Percentiles rank a stretch among this genome's conserved stretches.
These are phyloP conservation scores for Galendromus occidentalis DNA, from an alignment of 1,140 invertebrate genomes.

Conservation along the genomic window DNA sequence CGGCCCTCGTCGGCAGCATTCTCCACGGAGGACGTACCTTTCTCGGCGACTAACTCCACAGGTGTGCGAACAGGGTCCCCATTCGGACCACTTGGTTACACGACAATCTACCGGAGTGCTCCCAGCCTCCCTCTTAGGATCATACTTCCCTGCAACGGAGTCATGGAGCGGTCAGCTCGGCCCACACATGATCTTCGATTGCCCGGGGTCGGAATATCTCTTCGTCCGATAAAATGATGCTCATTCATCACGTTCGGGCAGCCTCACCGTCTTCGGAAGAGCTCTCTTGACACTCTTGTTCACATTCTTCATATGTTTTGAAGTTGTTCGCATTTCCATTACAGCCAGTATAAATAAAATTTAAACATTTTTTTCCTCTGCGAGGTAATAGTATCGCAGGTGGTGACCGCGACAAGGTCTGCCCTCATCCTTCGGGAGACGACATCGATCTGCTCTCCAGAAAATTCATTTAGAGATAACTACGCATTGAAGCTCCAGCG, in stretches of 20 bases:
- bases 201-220: not conserved
- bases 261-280: not conserved
- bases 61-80: not conserved
- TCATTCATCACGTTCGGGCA: not conserved
- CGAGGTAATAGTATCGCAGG: constrained; percentile 59
- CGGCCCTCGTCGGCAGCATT: too few species aligned
- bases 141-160: not conserved
- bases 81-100: not conserved
- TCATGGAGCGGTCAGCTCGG: not conserved
- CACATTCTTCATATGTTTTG: constrained; percentile 50
- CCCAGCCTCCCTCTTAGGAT: not conserved
- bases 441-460: constrained; percentile 56
- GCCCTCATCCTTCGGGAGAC: constrained; percentile 45
- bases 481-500: too few species aligned
- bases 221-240: not conserved
- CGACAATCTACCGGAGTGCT: not conserved
- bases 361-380: constrained; percentile 20
- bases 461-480: too few species aligned
- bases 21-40: too few species aligned
- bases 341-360: not conserved
- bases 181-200: not conserved
- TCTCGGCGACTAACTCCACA: constrained; percentile 6
- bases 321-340: constrained; percentile 70
- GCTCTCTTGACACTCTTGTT: constrained; percentile 38
- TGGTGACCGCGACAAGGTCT: constrained; percentile 55